These are phyloP conservation scores for Drosophila santomea DNA, from an alignment of 1,140 invertebrate genomes.

Conservation along the genomic window DNA sequence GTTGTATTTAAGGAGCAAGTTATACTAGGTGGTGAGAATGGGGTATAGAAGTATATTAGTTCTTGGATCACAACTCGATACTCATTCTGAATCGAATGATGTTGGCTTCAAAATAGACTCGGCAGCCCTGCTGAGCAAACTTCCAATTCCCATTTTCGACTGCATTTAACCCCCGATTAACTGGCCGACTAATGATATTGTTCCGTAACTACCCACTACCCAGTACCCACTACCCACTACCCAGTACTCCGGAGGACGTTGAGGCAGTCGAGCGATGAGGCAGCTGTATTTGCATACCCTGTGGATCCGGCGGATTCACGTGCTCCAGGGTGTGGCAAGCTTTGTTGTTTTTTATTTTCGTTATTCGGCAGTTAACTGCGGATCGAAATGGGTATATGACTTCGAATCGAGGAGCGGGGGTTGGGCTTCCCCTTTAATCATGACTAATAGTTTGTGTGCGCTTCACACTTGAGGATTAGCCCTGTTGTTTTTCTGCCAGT, in stretches of 20 bases:
- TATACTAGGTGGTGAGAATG: too few species aligned
- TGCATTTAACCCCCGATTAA: constrained; percentile 13
- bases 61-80: not conserved
- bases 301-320: constrained; percentile 8
- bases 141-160: not conserved
- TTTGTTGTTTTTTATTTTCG: not conserved
- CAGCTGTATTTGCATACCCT: constrained; percentile 75
- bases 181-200: constrained; percentile 45
- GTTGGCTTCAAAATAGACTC: not conserved
- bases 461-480: constrained; percentile 82
- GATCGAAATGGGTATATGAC: constrained; percentile 12
- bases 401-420: not conserved
- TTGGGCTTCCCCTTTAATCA: constrained; percentile 56
- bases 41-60: too few species aligned
- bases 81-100: too few species aligned
- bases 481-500: not conserved
- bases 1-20: too few species aligned
- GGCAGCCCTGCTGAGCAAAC: not conserved
- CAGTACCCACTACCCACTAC: too few species aligned
- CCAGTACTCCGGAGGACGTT: too few species aligned
- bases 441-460: constrained; percentile 82
- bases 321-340: constrained; percentile 25
- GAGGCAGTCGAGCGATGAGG: constrained; percentile 41
- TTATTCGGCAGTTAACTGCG: not conserved
- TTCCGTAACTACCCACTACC: constrained; percentile 46